Conservation (phyloP, 37 sponge, comb jelly and placozoan species). For the Agelas oroides region DNA sequence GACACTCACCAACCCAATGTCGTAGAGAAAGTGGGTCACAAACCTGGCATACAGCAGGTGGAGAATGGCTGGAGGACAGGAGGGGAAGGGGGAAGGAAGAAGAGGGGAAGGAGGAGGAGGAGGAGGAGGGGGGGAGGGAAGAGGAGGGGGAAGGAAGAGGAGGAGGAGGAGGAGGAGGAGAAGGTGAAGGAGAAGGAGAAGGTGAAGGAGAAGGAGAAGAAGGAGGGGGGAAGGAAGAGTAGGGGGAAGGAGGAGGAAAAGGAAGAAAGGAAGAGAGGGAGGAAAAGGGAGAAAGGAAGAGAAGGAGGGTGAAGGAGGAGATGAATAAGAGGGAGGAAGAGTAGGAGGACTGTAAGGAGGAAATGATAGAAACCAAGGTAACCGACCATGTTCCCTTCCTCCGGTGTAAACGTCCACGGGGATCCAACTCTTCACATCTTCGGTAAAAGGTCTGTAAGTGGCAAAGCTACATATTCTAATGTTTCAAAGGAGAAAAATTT, state of each 20-base stretch:
- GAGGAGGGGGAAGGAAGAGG: neutral
- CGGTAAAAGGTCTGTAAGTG: constrained; percentile 44
- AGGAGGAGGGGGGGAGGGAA: too few species aligned
- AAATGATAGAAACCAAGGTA: neutral
- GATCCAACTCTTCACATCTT: constrained; percentile 64
- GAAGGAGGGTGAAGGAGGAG: neutral
- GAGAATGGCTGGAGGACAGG: constrained; percentile 62
- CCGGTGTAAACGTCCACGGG: constrained; percentile 89
- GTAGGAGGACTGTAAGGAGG: neutral
- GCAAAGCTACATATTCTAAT: too few species aligned
- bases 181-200: neutral
- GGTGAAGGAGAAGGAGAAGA: neutral
- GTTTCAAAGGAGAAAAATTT: too few species aligned
- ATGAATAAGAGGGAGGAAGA: neutral
- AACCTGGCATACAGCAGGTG: constrained; percentile 92
- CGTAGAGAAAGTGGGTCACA: constrained; percentile 81
- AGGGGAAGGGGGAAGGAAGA: neutral
- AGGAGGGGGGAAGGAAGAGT: neutral
- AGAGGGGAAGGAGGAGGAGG: neutral
- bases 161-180: neutral
- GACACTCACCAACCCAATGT: constrained; percentile 62
- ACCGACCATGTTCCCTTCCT: constrained; percentile 87
- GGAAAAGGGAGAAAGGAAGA: neutral
- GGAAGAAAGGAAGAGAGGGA: neutral
- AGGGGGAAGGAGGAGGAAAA: neutral